Evolutionary conservation across 2,113 vertebrate species (phyloP).

Genomic region (Burhinus oedicnemus): DNA sequence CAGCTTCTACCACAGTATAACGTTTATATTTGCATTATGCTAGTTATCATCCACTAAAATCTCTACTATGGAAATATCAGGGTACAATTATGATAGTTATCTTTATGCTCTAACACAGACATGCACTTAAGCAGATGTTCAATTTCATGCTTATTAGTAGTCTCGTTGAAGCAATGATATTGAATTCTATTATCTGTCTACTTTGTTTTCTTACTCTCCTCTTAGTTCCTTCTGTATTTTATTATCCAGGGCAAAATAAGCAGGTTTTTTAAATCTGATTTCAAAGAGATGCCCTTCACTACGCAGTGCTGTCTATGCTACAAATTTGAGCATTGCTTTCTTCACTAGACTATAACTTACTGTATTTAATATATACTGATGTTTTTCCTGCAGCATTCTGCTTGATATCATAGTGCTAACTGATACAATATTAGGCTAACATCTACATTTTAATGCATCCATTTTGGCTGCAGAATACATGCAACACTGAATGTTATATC

Average conservation of each 20-base stretch:
- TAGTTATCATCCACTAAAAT: constrained; percentile 18
- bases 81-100: constrained; percentile 41
- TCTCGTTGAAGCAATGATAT: not conserved
- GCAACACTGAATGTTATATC: no score
- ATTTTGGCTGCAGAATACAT: not conserved
- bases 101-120: constrained; percentile 43
- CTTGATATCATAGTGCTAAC: not conserved
- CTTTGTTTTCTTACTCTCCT: not conserved
- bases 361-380: not conserved
- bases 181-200: constrained; percentile 25
- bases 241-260: not conserved
- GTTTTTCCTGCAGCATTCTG: not conserved
- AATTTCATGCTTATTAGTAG: constrained; percentile 46
- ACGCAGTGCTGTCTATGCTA: not conserved
- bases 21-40: constrained; percentile 18
- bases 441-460: not conserved
- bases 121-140: constrained; percentile 56
- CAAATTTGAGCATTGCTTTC: not conserved
- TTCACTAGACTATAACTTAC: not conserved
- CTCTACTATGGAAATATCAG: constrained; percentile 22
- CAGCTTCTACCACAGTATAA: not conserved
- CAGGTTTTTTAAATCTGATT: not conserved
- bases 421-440: not conserved
- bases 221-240: not conserved
- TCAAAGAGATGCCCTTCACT: not conserved